Evolutionary conservation across 2,888 invertebrate species (phyloP), one percentile per base, ranked within the genome.

Genomic region (Macropis europaea): DNA sequence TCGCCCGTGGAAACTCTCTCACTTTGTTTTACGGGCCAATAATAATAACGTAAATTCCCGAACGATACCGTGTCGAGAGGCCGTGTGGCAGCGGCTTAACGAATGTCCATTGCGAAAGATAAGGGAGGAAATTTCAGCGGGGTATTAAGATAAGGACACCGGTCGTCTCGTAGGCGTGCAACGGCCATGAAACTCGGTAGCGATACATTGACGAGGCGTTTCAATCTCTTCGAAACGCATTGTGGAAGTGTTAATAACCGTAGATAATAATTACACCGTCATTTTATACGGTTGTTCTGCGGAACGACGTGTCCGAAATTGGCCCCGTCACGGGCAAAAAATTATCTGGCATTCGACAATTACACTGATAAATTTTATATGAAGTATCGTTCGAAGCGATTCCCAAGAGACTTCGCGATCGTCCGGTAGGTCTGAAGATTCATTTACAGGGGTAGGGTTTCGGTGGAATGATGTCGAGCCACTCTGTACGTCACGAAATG

Each of bases 101-200:
- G 61, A 69, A 69, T 68, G 52, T 76, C n/a, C 69, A 69, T 59
- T 56, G 75, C 64, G 9, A 22, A 4, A 66, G 74, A 74, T 64
- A 75, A 68, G 68, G 34, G 59, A 45, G 45, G 61, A 63, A 76
- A 54, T 69, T 68, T 66, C 50, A 50, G 66, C 77, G 68, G 74
- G 70, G 77, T 69, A 76, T 80, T 75, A 71, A 75, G 84, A 84
- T 82, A 84, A 78, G 77, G 52, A 70, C 43, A 64, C 64, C 48
- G 50, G 61, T 64, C 13, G 6, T n/a, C 52, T 50, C 50, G 78
- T 74, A 66, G 76, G 71, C 54, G 71, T 71, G 48, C 67, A 71
- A 54, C 45, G 70, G 66, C 74, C 63, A 76, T 72, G 75, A 82
- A 74, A 75, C 67, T 75, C 77, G 64, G 77, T 70, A 66, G 73